Base-by-base conservation (phyloP, 2,113 vertebrate genomes). In the Benitochromis conjunctus region DNA sequence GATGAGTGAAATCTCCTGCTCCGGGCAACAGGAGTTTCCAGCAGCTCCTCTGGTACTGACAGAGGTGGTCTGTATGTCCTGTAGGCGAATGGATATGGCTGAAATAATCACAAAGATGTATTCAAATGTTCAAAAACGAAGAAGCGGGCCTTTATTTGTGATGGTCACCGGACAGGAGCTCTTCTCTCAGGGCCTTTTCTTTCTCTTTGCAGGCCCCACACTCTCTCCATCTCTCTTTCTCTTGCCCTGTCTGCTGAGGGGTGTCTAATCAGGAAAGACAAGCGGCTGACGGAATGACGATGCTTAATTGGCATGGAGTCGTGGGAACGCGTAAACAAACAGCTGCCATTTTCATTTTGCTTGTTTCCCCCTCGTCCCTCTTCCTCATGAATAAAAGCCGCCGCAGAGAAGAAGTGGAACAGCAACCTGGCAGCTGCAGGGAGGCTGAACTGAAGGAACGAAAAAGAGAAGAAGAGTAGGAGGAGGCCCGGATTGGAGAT, bases 311-410 rank as follows among this genome's bases (percentile, higher is more conserved):
- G 95, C 95, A 95, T 84, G 76, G 93, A 96, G 94, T 96, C 95
- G 96, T 96, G 96, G 96, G 96, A 97, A 96, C 95, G 92, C 93
- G 93, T 96, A 97, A 96, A 97, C 95, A 97, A 96, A 96, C 96
- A 96, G 95, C 96, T 96, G 95, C 94, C 94, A 93, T 94, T 92
- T 95, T 93, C 92, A 93, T 94, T 94, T 95, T 89, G 92, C 93
- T 94, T 84, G 86, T 94, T 92, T 92, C 79, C 92, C 86, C 86
- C 88, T 87, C 66, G 60, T 86, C 91, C 88, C 89, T 90, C 86
- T 88, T 92, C 93, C 89, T 94, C 88, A 88, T 95, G 94, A 96
- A 95, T 95, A 95, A 90, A 89, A 90, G 88, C 79, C 66, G 90
- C 90, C 78, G 90, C 87, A 54, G 83, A 94, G 83, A 87, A 93